A percentile compares a stretch with the other conserved stretches of the same genome.
Conservation (phyloP, 1,140 invertebrate species). For the Hylaeus anthracinus region DNA sequence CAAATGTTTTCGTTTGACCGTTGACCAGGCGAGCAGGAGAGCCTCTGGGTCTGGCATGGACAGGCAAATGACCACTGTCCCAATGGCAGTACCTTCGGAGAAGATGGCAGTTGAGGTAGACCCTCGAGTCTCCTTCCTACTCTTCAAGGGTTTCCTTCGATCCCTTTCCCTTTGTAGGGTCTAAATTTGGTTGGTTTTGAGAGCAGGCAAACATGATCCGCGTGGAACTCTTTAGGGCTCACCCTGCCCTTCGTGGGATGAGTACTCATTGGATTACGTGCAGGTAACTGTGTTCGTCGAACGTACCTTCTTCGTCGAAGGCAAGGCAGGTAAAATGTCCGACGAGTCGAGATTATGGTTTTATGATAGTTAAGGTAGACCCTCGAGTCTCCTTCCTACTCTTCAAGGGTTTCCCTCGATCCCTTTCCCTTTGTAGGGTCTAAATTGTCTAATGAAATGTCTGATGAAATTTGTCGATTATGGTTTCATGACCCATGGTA, state of each 20-base stretch:
- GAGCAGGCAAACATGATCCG: slow-evolving; percentile 67
- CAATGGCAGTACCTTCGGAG: neutral
- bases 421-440: slow-evolving; percentile 63
- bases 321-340: neutral
- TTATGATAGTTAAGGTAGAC: neutral
- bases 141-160: slow-evolving; percentile 5
- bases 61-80: slow-evolving; percentile 46
- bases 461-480: too few relatives aligned
- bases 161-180: slow-evolving; percentile 62
- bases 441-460: slow-evolving; percentile 40
- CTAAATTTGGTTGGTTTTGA: slow-evolving; percentile 68
- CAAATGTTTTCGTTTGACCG: slow-evolving; percentile 69
- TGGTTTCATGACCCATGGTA: too few relatives aligned
- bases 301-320: too few relatives aligned
- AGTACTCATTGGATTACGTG: neutral
- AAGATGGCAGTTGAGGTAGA: neutral
- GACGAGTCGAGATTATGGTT: too few relatives aligned
- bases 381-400: neutral
- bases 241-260: slow-evolving; percentile 38
- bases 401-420: slow-evolving; percentile 5
- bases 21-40: slow-evolving; percentile 66
- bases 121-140: neutral
- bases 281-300: neutral
- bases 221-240: slow-evolving; percentile 34
- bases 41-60: slow-evolving; percentile 1